Conservation (phyloP, 2,797 vertebrate species). For the Onychomys torridus region DNA sequence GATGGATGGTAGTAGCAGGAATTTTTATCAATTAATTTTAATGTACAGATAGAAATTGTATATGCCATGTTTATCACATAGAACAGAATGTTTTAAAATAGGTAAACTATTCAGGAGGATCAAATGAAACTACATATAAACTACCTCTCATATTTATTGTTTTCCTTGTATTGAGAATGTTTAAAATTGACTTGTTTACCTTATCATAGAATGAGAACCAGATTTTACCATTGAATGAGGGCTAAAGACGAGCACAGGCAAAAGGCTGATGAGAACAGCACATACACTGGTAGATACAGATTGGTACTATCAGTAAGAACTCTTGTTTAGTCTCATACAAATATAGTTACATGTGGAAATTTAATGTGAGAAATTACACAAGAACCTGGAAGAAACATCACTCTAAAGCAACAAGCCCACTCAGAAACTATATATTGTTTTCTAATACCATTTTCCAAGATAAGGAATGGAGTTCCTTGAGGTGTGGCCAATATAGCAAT, state of each 20-base stretch:
- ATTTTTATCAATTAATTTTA: not conserved
- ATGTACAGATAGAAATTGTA: not conserved
- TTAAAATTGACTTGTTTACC: not conserved
- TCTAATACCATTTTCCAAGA: not conserved
- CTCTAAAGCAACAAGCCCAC: no score
- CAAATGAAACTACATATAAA: not conserved
- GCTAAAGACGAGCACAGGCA: not conserved
- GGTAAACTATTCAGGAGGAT: not conserved
- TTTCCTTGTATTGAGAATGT: not conserved
- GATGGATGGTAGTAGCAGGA: not conserved
- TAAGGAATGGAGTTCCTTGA: not conserved
- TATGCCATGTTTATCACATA: not conserved
- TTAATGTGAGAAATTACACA: not conserved
- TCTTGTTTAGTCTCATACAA: not conserved
- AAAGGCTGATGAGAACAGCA: not conserved
- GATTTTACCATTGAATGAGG: not conserved
- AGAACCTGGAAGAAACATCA: not conserved
- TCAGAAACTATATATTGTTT: not conserved
- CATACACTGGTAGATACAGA: not conserved
- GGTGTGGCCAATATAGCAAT: no score
- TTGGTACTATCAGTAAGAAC: not conserved
- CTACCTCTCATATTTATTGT: not conserved
- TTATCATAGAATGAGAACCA: not conserved
- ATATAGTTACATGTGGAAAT: not conserved
- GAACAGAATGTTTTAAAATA: not conserved